Evolutionary conservation across 2,113 vertebrate genomes (phyloP), one percentile per base, ranked within the genome.

Genomic region (Nipponia nippon): DNA sequence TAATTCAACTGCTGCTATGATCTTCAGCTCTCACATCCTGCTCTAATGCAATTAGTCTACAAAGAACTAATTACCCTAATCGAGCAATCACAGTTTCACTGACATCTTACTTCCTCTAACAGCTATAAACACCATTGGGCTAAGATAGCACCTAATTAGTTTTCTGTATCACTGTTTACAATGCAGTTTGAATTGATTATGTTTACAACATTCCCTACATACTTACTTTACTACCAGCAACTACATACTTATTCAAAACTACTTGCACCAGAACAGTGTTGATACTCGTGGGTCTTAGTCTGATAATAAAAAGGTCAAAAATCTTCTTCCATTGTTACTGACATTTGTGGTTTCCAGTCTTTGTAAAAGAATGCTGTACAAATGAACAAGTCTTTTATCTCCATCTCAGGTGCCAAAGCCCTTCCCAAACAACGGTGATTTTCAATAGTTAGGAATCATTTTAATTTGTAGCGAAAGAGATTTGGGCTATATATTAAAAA

Each of bases 61-160:
- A 97, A 98, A 98, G 98, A 98, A 97, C 98, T 98, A 98, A 98
- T 98, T 98, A 97, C 97, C 98, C 98, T 98, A 98, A 98, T 98
- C 97, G 94, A 97, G 94, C 93, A 97, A 95, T 97, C 98, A 97
- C 97, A 97, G 98, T 91, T 98, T 98, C 98, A 97, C 97, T 98
- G 98, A 98, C 97, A 97, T 98, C 98, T 97, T 67, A 98, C 98
- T 98, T 99, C 98, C 98, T 98, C 96, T 93, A 91, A 91, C 77
- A 96, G 98, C 96, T 96, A 98, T 98, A 98, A 99, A 99, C 98
- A 98, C 97, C 97, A 97, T 7, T 40, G 96, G 92, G 98, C 97
- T 92, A 93, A 88, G 98, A 98, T 70, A 95, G 95, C 95, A 95
- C 97, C 97, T 98, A 97, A 98, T 98, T 93, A 96, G 98, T 95